Evolutionary conservation across 2,113 vertebrate species (phyloP).

Genomic region (Patagioenas fasciata): DNA sequence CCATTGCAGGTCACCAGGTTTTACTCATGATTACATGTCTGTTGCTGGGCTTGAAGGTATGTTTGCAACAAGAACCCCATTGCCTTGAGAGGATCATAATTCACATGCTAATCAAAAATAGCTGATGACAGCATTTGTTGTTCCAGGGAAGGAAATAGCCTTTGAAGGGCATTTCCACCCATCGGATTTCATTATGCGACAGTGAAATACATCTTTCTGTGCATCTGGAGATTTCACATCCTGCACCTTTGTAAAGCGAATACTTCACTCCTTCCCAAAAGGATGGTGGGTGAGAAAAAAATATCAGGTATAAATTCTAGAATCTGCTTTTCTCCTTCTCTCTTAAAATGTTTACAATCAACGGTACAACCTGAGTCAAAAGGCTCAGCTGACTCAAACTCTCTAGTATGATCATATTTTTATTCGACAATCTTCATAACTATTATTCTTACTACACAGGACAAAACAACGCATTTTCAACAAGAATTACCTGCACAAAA

Average conservation of each 20-base stretch:
- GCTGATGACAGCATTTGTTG: background rate
- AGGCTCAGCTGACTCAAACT: background rate
- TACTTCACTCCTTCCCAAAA: background rate
- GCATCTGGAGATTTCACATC: background rate
- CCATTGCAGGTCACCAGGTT: background rate
- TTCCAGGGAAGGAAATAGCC: conserved; percentile 4
- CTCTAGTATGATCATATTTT: background rate
- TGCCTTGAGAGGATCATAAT: background rate
- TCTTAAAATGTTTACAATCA: background rate
- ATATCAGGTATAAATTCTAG: background rate
- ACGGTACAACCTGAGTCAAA: background rate
- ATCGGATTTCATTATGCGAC: background rate
- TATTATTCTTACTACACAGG: background rate
- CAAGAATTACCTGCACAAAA: background rate
- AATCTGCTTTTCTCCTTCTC: background rate
- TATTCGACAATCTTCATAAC: background rate
- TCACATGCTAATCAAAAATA: conserved; percentile 27
- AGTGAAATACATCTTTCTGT: background rate
- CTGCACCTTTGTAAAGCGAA: background rate
- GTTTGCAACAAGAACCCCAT: background rate
- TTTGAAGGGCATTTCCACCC: conserved; percentile 17
- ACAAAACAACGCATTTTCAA: background rate
- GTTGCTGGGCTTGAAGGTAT: background rate
- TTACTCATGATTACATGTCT: background rate
- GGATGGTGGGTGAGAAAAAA: background rate